Evolutionary conservation across 1,140 invertebrate species (phyloP), one percentile per base, ranked within the genome.

Genomic region (Drosophila willistoni): DNA sequence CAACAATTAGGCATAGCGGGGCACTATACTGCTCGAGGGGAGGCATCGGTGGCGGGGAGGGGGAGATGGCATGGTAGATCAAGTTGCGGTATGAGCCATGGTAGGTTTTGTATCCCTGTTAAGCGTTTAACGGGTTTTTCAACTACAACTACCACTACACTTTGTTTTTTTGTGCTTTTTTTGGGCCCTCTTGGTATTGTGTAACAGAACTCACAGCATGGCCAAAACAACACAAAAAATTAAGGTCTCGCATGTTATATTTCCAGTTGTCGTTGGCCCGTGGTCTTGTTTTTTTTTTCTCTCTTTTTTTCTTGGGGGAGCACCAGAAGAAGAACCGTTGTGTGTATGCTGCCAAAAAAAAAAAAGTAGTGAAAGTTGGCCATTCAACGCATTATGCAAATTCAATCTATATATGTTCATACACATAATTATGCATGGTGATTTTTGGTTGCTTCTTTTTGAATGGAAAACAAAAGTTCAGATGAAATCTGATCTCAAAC

Each of bases 361-460:
- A 71, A 87, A 87, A 87, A 87, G 68, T 71, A 89, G 84, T 89
- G 84, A 89, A 89, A 89, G 84, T 89, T 90, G 71, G 67, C 67
- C 76, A 47, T 68, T 61, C 59, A 59, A 59, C 66, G 69, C 47
- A 77, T 75, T 89, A 89, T 89, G 84, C 84, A 89, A 89, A 86
- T 86, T 73, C 70, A 73, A 78, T 69, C 59, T 41, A 60, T 42
- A 42, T 44, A 51, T 51, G 14, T 17, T 9, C 44, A 55, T 64
- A 51, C 59, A 39, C 9, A 29, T 36, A 65, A 42, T 25, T 25
- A 59, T 60, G 54, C 70, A 68, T 68, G 68, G 6, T 29, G 29
- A 29, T 29, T 29, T n/a, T 29, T 29, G 29, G 29, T 29, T 29
- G 6, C 29, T 29, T 64, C 61, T 69, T 57, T 79, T 82, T 86